Conservation (phyloP, 2,113 vertebrate genomes). For the Gobius niger region DNA sequence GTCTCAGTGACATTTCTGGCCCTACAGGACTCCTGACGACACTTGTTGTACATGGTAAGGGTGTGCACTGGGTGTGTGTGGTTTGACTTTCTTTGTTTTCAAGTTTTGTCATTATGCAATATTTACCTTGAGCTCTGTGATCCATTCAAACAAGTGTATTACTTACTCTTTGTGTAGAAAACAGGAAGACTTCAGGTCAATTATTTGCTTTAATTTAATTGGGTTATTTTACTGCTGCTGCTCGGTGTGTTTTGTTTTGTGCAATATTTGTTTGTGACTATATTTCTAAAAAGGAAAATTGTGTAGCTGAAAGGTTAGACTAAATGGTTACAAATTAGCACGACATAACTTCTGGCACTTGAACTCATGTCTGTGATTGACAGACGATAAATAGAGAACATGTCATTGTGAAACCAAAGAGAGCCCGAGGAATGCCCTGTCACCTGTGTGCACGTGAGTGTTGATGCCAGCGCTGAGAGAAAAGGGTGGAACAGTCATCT, state of each 20-base stretch:
- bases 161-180: too few species aligned
- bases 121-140: background rate
- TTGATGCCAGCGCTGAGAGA: background rate
- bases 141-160: too few species aligned
- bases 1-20: background rate
- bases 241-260: too few species aligned
- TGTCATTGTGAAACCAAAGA: conserved; percentile 3
- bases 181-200: background rate
- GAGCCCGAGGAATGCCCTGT: background rate
- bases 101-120: background rate
- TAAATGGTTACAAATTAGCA: background rate
- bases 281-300: too few species aligned
- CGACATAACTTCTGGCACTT: background rate
- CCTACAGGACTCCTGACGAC: background rate
- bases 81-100: conserved; percentile 21
- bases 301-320: background rate
- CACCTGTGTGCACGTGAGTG: background rate
- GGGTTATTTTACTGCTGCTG: too few species aligned
- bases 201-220: background rate
- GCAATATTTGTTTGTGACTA: too few species aligned
- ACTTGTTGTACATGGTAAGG: too few species aligned
- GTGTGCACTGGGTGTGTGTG: background rate
- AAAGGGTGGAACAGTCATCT: conserved; percentile 44
- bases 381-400: background rate
- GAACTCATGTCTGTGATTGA: background rate